A percentile compares a stretch with the other conserved stretches of the same genome.
Conservation (phyloP, 23 tunicate species). For the Trididemnum miniatum region DNA sequence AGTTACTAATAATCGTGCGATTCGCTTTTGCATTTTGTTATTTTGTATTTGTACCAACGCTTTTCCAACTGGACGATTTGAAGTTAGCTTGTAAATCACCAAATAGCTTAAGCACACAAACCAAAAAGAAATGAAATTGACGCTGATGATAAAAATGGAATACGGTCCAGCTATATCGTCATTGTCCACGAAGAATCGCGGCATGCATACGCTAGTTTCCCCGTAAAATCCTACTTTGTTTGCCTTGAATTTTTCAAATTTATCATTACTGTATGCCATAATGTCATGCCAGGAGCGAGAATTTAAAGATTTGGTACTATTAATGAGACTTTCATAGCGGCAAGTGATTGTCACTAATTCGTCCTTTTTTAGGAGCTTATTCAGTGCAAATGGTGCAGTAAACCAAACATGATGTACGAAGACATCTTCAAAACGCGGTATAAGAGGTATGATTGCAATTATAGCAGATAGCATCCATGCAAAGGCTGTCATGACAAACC, state of each 20-base stretch:
- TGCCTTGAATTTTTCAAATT: not conserved
- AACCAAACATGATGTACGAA: not conserved
- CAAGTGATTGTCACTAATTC: not conserved
- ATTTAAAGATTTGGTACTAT: not conserved
- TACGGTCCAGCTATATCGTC: not conserved
- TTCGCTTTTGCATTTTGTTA: constrained; percentile 9
- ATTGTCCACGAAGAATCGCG: constrained; percentile 1
- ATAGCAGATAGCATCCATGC: not conserved
- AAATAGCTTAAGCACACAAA: constrained; percentile 16
- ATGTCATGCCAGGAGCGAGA: not conserved
- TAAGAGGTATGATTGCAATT: not conserved
- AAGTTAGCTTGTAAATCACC: not conserved
- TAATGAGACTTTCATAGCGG: not conserved
- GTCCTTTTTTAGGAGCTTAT: not conserved
- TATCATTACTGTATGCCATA: not conserved
- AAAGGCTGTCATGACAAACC: not conserved
- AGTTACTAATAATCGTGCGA: constrained; percentile 20
- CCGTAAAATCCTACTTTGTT: constrained; percentile 5
- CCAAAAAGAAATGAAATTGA: constrained; percentile 11
- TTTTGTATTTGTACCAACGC: not conserved
- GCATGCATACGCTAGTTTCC: constrained; percentile 24
- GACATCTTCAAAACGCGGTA: not conserved
- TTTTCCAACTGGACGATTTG: constrained; percentile 1
- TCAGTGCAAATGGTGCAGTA: not conserved
- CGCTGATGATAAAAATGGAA: not conserved